Conservation (phyloP, 2,888 invertebrate species). For the Drosophila phalerata region DNA sequence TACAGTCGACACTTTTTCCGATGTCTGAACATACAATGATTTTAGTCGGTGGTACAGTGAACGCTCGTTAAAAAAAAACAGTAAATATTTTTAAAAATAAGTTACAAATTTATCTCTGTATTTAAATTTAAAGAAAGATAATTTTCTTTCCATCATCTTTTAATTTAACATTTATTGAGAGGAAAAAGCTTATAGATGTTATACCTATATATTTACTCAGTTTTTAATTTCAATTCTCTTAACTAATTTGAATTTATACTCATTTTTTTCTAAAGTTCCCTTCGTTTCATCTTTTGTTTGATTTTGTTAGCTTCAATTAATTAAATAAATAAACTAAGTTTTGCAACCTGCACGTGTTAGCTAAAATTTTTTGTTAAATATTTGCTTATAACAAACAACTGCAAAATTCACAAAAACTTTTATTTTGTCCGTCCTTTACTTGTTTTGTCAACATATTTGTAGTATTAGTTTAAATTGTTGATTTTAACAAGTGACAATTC, state of each 20-base stretch:
- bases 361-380: slow-evolving; percentile 18
- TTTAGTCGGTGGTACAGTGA: not conserved
- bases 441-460: not conserved
- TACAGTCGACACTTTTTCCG: slow-evolving; percentile 1
- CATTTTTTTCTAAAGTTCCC: too few species aligned
- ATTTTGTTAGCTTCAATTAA: too few species aligned
- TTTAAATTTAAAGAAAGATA: not conserved
- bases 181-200: too few species aligned
- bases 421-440: not conserved
- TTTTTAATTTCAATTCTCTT: too few species aligned
- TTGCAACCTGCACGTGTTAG: not conserved
- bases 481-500: slow-evolving; percentile 28
- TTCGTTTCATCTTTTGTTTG: too few species aligned
- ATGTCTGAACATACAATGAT: not conserved
- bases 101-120: not conserved
- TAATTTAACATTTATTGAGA: too few species aligned
- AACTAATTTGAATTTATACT: too few species aligned
- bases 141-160: too few species aligned
- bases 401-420: slow-evolving; percentile 8
- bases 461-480: slow-evolving; percentile 13
- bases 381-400: slow-evolving; percentile 20
- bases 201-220: too few species aligned
- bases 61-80: not conserved
- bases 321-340: not conserved
- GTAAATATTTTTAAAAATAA: not conserved